phyloP scores from a whole-genome alignment of 2,888 invertebrate genomes.

The Heliconius sara region DNA sequence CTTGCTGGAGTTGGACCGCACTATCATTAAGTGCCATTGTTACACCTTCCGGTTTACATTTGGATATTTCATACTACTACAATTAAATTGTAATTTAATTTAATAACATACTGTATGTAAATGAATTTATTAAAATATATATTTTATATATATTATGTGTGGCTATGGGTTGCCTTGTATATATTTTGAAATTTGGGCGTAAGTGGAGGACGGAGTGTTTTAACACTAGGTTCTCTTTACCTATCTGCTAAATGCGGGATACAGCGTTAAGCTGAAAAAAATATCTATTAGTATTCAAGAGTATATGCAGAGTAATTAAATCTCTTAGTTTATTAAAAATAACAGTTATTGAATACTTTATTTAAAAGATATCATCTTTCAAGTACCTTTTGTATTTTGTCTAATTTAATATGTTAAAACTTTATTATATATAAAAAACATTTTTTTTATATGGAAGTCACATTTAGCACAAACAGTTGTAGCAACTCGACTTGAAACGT shows the following conservation, averaged over 20 bases:
- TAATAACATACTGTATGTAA: conserved; percentile 2
- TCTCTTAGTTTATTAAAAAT: background rate
- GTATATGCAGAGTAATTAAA: background rate
- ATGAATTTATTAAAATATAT: background rate
- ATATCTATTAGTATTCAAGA: background rate
- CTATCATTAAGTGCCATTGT: conserved; percentile 68
- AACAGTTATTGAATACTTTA: background rate
- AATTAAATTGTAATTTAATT: conserved; percentile 18
- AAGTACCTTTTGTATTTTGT: too few species aligned
- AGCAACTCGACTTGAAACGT: background rate
- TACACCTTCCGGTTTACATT: conserved; percentile 66
- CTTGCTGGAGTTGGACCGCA: conserved; percentile 38
- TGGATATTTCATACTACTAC: background rate
- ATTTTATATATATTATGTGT: background rate
- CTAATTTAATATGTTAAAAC: background rate
- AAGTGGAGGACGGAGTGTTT: too few species aligned
- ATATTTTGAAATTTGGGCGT: too few species aligned
- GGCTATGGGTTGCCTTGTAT: too few species aligned
- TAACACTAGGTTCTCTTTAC: too few species aligned
- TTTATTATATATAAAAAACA: background rate
- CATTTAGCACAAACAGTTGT: background rate
- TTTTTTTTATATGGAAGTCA: background rate
- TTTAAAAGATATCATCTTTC: background rate
- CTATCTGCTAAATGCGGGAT: background rate
- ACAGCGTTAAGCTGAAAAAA: background rate